Base-by-base conservation (phyloP, 2,888 invertebrate species). In the Apantesis nais region DNA sequence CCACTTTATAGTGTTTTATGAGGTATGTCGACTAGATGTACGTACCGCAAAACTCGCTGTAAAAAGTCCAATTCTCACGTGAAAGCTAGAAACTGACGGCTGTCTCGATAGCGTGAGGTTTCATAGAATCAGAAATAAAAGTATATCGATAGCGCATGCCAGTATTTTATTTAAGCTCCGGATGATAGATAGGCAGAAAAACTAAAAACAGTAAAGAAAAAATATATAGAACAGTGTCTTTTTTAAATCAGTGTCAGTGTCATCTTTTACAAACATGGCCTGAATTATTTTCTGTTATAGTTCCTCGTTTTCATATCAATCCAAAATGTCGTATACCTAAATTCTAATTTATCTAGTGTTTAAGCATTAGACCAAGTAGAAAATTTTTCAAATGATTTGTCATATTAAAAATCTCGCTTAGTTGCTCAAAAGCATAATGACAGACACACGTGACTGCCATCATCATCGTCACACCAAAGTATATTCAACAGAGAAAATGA, bases 401-500 rank as follows among this genome's bases (percentile, higher is more conserved):
- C 64, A 73, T 25, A 66, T 48, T 37, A 11, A 31, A 71, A 67
- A 66, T 66, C n/a, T 52, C 62, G 31, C 44, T 9, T 78, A 74
- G 65, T 67, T 44, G 52, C 70, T 67, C 16, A 60, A 68, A 71
- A 60, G 52, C 58, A 68, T 64, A 76, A 79, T 78, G 78, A 72
- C 78, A 74, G 73, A 73, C 72, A 76, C 70, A 74, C 77, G 61
- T 22, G 71, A 78, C 67, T 73, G 66, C 66, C 68, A 73, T 41
- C 73, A 69, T 14, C 70, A 68, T 19, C 70, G 62, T 31, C 68
- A 71, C 9, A 62, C 73, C 62, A 74, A 66, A 69, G 58, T 73
- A 67, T 80, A 79, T 73, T 77, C 71, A 78, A 78, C 70, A 52
- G 73, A 66, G 31, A 83, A 76, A 3, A 85, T 89, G 78, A 88